Conservation (phyloP, 2,797 vertebrate species). For the Antrozous pallidus region DNA sequence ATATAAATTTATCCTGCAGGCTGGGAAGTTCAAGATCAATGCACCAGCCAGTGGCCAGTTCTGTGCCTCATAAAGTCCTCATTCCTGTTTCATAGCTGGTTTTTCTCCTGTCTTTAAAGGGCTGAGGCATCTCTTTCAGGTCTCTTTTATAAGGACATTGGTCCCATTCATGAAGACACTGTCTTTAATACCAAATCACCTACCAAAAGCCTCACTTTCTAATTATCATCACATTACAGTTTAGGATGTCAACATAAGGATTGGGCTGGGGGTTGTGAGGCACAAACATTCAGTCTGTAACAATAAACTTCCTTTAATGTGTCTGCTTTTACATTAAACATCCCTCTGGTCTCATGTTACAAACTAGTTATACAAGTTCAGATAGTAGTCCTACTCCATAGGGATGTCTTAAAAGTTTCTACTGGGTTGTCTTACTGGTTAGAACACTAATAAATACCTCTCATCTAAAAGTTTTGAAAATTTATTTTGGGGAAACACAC, state of each 20-base stretch:
- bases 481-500: neutral
- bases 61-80: neutral
- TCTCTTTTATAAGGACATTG: neutral
- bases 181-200: neutral
- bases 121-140: neutral
- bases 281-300: neutral
- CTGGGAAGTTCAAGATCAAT: neutral
- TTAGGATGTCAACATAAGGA: neutral
- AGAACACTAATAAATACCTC: neutral
- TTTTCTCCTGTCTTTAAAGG: neutral
- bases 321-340: neutral
- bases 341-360: neutral
- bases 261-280: neutral
- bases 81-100: neutral
- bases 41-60: neutral
- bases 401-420: neutral
- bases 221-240: neutral
- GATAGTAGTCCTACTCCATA: neutral
- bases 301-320: neutral
- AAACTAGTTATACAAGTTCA: neutral
- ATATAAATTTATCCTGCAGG: neutral
- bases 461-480: conserved; percentile 31
- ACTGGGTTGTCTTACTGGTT: neutral
- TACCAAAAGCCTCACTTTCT: neutral
- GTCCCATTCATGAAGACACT: neutral